Percentiles rank a stretch among this genome's conserved stretches.
phyloP scores from a whole-genome alignment of 2,113 vertebrate genomes.

The Pseudorectes ferrugineus region DNA sequence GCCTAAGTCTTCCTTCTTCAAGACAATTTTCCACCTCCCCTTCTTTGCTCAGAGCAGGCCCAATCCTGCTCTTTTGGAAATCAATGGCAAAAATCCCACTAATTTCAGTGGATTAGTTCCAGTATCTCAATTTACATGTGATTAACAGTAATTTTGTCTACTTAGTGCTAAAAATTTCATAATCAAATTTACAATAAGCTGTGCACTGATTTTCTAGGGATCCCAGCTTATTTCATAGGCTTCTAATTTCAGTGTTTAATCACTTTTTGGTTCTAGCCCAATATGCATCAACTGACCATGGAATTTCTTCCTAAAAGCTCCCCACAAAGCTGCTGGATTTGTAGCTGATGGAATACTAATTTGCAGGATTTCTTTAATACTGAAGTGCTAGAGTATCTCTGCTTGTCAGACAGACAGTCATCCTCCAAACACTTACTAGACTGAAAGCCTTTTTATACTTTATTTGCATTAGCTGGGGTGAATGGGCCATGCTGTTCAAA shows the following conservation, averaged over 20 bases:
- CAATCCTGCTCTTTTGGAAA: constrained; percentile 1
- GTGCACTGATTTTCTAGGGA: constrained; percentile 37
- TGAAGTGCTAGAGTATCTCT: constrained; percentile 11
- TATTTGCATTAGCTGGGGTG: background rate
- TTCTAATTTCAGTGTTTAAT: constrained; percentile 50
- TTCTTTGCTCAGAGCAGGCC: background rate
- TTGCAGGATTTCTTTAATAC: constrained; percentile 56
- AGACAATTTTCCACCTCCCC: constrained; percentile 9
- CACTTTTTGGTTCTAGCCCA: constrained; percentile 43
- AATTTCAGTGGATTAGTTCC: constrained; percentile 61
- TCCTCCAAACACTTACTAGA: background rate
- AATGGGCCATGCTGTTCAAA: background rate
- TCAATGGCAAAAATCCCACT: constrained; percentile 49
- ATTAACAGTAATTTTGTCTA: constrained; percentile 57
- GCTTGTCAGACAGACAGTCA: constrained; percentile 1
- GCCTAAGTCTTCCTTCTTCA: constrained; percentile 12
- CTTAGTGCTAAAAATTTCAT: constrained; percentile 55
- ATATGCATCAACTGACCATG: constrained; percentile 40
- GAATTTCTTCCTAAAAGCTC: constrained; percentile 41
- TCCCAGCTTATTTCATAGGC: constrained; percentile 36
- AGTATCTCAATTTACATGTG: constrained; percentile 61
- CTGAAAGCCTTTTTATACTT: constrained; percentile 7
- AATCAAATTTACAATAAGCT: constrained; percentile 62
- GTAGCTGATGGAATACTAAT: constrained; percentile 43
- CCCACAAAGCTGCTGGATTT: constrained; percentile 26